A percentile compares a stretch with the other conserved stretches of the same genome.
Conservation (phyloP, 1,140 invertebrate genomes). For the Mercenaria mercenaria region DNA sequence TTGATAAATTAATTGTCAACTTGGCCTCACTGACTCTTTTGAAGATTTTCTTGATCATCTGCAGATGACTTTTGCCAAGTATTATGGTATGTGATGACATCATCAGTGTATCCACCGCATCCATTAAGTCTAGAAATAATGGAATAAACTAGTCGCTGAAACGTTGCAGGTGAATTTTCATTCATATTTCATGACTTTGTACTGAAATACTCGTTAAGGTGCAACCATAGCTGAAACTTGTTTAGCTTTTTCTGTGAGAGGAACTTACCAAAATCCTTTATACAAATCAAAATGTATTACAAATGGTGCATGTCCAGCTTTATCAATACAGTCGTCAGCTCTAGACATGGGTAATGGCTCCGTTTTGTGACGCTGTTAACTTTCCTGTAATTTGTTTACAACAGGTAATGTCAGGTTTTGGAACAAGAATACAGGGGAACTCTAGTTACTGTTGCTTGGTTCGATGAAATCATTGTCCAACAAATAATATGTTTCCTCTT, state of each 20-base stretch:
- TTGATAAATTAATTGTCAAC: no score
- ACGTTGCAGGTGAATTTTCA: no score
- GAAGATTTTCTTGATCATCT: no score
- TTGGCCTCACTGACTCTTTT: no score
- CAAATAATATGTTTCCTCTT: background rate
- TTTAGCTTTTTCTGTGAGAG: slow-evolving; percentile 45
- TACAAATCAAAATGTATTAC: slow-evolving; percentile 58
- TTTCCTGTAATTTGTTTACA: slow-evolving; percentile 18
- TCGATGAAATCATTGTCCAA: slow-evolving; percentile 43
- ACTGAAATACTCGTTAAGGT: slow-evolving; percentile 46
- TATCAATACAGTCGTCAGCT: slow-evolving; percentile 16
- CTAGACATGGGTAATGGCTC: background rate
- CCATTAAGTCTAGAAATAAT: no score
- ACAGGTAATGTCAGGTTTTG: slow-evolving; percentile 24
- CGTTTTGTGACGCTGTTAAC: slow-evolving; percentile 9
- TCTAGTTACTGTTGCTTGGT: slow-evolving; percentile 48
- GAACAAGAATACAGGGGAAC: slow-evolving; percentile 53
- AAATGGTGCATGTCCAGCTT: slow-evolving; percentile 17
- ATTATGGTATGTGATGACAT: no score
- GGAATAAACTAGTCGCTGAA: no score
- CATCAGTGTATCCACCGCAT: no score
- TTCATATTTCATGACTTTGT: slow-evolving; percentile 47
- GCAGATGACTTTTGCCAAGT: no score
- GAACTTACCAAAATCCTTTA: slow-evolving; percentile 64
- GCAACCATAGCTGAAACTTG: slow-evolving; percentile 44